Percentiles rank a stretch among this genome's conserved stretches.
phyloP scores from a whole-genome alignment of 2,888 invertebrate species.

The Acleris emargana region DNA sequence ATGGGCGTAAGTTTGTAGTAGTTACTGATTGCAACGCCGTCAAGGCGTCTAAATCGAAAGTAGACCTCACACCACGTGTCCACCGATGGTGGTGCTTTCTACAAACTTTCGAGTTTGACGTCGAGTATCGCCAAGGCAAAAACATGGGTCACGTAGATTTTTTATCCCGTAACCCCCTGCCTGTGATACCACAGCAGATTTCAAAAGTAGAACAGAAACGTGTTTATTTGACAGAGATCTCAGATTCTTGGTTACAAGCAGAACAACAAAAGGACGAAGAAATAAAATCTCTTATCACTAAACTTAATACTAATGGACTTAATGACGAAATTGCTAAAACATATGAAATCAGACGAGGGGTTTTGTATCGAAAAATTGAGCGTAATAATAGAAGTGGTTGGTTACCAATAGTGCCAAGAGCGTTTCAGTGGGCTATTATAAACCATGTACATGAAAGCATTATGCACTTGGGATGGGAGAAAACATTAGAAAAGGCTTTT shows the following conservation, averaged over 20 bases:
- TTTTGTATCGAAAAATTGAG: constrained; percentile 6
- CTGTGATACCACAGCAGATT: background rate
- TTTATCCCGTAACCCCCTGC: constrained; percentile 5
- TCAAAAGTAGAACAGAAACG: background rate
- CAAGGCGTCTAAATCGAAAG: background rate
- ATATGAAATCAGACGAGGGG: background rate
- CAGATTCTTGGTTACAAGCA: constrained; percentile 4
- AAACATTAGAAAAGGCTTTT: constrained; percentile 10
- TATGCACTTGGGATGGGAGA: constrained; percentile 11
- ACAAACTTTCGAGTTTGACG: constrained; percentile 7
- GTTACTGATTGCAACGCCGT: constrained; percentile 6
- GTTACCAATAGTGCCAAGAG: constrained; percentile 6
- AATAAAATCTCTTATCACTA: background rate
- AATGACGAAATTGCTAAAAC: constrained; percentile 1
- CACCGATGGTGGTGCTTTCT: constrained; percentile 4
- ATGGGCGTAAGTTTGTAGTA: background rate
- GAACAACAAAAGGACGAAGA: background rate
- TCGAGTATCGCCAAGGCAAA: constrained; percentile 1
- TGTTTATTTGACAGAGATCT: background rate
- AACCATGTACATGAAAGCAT: constrained; percentile 11
- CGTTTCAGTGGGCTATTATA: constrained; percentile 1
- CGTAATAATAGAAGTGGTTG: constrained; percentile 3
- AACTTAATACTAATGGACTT: background rate
- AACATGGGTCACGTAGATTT: constrained; percentile 8
- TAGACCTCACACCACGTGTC: background rate